Conservation (phyloP, 2,113 vertebrate species). For the Platysternon megacephalum region DNA sequence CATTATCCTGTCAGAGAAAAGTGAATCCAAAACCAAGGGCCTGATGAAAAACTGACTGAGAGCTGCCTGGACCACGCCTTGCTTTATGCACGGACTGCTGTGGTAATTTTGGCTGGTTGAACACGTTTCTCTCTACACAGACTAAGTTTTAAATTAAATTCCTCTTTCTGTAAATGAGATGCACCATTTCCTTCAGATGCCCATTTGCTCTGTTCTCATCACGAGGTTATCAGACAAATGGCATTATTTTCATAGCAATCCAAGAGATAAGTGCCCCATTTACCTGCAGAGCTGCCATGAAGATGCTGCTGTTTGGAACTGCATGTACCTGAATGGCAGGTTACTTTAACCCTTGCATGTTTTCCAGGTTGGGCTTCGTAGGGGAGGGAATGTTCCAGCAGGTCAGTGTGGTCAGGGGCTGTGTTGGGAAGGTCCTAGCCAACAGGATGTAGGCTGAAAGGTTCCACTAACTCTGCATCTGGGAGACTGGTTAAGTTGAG, state of each 20-base stretch:
- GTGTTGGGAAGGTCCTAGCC: background rate
- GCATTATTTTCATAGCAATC: background rate
- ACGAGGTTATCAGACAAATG: background rate
- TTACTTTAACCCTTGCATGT: background rate
- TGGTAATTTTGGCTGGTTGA: background rate
- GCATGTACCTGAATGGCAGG: background rate
- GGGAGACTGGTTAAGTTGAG: background rate
- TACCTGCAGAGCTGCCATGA: background rate
- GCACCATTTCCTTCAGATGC: background rate
- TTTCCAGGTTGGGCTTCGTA: background rate
- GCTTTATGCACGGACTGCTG: background rate
- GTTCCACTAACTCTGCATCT: background rate
- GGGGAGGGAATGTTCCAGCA: background rate
- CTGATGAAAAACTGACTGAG: conserved; percentile 13
- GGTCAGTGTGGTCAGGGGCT: background rate
- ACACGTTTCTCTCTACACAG: background rate
- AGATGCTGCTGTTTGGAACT: background rate
- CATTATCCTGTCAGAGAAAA: background rate
- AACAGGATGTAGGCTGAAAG: background rate
- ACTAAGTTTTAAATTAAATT: conserved; percentile 34
- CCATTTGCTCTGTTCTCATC: background rate
- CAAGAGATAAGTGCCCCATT: background rate
- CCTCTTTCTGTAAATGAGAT: background rate
- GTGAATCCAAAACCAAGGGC: background rate
- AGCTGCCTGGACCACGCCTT: background rate